phyloP scores from a whole-genome alignment of 1,140 invertebrate genomes.

The Phenacoccus solenopsis region DNA sequence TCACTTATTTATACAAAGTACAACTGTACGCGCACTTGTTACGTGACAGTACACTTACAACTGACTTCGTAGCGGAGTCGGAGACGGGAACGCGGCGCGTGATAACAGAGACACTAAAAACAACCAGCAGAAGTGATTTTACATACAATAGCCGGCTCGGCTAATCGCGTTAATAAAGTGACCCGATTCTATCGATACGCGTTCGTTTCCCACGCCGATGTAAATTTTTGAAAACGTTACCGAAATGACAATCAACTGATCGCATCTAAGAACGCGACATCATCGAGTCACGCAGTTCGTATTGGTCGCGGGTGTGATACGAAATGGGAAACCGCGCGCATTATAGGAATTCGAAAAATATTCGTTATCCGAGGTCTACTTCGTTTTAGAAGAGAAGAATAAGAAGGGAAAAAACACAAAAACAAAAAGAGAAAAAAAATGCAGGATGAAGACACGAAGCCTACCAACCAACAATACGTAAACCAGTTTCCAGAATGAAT shows the following conservation, averaged over 20 bases:
- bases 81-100: not conserved
- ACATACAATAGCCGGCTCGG: not conserved
- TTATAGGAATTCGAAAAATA: constrained; percentile 15
- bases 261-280: not conserved
- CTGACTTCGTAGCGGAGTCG: too few relatives aligned
- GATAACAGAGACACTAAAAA: constrained; percentile 2
- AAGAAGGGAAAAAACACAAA: too few relatives aligned
- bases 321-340: not conserved
- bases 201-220: not conserved
- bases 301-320: not conserved
- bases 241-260: not conserved
- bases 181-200: not conserved
- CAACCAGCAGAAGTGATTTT: not conserved
- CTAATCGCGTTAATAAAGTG: not conserved
- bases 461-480: constrained; percentile 8
- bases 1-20: not conserved
- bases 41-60: too few relatives aligned
- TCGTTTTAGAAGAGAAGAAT: too few relatives aligned
- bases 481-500: not conserved
- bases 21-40: not conserved
- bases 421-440: too few relatives aligned
- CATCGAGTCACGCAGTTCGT: not conserved
- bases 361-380: constrained; percentile 9
- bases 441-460: constrained; percentile 14
- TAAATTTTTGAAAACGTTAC: not conserved